Conservation (phyloP, 2,113 vertebrate genomes). For the Cygnus buccinator region DNA sequence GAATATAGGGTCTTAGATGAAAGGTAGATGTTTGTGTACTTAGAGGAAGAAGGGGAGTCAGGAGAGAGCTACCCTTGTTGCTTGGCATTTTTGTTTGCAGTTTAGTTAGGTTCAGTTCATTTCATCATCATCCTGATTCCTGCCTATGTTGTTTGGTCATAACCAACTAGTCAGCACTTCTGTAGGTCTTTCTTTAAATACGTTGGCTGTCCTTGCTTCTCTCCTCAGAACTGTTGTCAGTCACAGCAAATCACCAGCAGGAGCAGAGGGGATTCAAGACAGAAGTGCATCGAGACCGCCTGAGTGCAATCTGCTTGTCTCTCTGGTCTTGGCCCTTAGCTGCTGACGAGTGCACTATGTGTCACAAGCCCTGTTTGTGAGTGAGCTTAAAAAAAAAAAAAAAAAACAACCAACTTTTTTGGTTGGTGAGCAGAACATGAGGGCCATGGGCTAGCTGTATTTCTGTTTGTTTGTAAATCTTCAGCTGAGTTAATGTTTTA, state of each 20-base stretch:
- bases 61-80: no score
- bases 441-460: background rate
- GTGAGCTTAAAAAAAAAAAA: background rate
- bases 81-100: fast-evolving
- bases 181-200: background rate
- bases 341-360: background rate
- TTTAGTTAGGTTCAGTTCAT: background rate
- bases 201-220: background rate
- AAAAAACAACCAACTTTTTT: background rate
- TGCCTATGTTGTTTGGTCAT: background rate
- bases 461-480: background rate
- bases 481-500: background rate
- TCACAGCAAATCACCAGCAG: fast-evolving
- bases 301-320: background rate
- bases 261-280: background rate
- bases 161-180: background rate
- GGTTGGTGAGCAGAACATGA: background rate
- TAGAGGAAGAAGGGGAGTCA: fast-evolving
- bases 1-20: background rate
- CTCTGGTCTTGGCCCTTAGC: background rate
- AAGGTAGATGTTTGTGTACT: background rate
- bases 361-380: background rate
- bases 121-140: fast-evolving
- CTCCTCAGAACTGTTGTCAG: no score
- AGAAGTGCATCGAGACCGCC: fast-evolving